These are phyloP conservation scores for Zaprionus bogoriensis DNA, from an alignment of 2,888 invertebrate species.

Conservation along the genomic window DNA sequence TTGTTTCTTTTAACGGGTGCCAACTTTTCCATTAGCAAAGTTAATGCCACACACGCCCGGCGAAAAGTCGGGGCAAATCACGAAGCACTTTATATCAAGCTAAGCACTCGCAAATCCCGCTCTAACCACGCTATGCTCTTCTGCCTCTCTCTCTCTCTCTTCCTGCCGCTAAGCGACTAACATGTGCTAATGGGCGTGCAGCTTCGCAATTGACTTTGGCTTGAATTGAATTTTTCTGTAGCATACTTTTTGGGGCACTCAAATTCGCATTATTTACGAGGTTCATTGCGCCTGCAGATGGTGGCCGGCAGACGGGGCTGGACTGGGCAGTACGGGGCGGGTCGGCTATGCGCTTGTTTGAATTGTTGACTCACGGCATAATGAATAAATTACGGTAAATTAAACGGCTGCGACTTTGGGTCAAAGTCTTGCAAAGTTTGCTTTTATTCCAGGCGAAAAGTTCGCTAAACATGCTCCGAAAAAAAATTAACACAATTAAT, in stretches of 20 bases:
- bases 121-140: neutral
- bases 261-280: neutral
- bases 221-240: constrained; percentile 1
- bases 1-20: constrained; percentile 9
- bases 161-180: neutral
- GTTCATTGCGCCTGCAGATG: constrained; percentile 5
- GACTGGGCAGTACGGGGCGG: no score
- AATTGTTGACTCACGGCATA: neutral
- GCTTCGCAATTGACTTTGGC: constrained; percentile 5
- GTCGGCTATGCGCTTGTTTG: no score
- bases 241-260: constrained; percentile 33
- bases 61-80: constrained; percentile 1
- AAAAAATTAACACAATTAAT: neutral
- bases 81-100: constrained; percentile 5
- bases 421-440: neutral
- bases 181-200: neutral
- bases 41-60: constrained; percentile 15
- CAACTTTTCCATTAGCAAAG: constrained; percentile 55
- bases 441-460: neutral
- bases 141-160: neutral
- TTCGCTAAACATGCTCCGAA: no score
- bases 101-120: constrained; percentile 8
- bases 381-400: neutral
- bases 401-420: no score
- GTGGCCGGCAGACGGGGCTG: neutral